phyloP scores from a whole-genome alignment of 2,888 invertebrate species.

The Hesperia comma region DNA sequence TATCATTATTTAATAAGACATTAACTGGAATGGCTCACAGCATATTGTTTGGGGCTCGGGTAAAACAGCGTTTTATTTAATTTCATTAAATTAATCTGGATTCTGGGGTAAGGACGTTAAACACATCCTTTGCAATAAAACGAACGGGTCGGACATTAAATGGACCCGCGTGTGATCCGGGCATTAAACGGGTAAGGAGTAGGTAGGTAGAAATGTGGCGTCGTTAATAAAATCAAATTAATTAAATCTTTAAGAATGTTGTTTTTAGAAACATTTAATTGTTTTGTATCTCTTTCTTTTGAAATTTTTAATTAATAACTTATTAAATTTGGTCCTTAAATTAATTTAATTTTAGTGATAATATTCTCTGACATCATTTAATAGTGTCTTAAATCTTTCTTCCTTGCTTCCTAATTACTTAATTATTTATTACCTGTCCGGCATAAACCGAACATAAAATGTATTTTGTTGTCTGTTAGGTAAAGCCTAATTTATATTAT shows the following conservation, averaged over 20 bases:
- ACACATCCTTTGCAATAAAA: slow-evolving; percentile 64
- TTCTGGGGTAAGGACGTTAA: slow-evolving; percentile 52
- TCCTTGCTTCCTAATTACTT: too few relatives aligned
- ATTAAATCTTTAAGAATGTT: not conserved
- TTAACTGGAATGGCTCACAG: not conserved
- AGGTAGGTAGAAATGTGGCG: not conserved
- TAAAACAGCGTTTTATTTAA: slow-evolving; percentile 46
- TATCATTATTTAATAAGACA: slow-evolving; percentile 7
- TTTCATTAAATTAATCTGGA: slow-evolving; percentile 75
- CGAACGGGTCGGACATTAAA: slow-evolving; percentile 62
- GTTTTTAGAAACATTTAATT: too few relatives aligned
- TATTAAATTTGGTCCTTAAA: too few relatives aligned
- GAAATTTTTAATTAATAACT: too few relatives aligned
- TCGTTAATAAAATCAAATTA: not conserved
- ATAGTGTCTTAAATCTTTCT: too few relatives aligned
- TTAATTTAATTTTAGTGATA: too few relatives aligned
- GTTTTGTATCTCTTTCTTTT: too few relatives aligned
- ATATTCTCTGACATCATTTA: too few relatives aligned
- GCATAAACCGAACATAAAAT: too few relatives aligned
- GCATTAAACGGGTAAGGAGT: not conserved
- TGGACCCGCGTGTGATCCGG: slow-evolving; percentile 44
- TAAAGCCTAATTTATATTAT: too few relatives aligned
- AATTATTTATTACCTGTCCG: too few relatives aligned
- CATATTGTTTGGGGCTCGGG: not conserved
- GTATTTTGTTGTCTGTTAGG: too few relatives aligned